Evolutionary conservation across 2,113 vertebrate genomes (phyloP).

Genomic region (Pogonocichla stellata): DNA sequence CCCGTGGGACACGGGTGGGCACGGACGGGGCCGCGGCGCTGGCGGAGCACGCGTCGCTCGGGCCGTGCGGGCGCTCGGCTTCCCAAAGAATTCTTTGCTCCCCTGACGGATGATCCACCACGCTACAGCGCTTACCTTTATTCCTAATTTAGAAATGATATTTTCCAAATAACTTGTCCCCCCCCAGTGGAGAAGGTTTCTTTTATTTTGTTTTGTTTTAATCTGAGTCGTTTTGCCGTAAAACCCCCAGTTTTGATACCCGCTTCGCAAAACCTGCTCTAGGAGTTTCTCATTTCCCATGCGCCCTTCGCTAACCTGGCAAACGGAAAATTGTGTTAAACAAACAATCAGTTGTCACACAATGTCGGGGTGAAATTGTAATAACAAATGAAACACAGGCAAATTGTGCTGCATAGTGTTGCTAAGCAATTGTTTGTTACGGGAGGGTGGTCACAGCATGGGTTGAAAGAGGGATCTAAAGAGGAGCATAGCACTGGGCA

Average conservation of each 20-base stretch:
- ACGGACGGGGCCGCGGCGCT: background rate
- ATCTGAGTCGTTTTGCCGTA: background rate
- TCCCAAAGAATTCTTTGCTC: background rate
- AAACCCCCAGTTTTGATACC: background rate
- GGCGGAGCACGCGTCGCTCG: fast-evolving
- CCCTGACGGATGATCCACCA: background rate
- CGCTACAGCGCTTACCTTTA: background rate
- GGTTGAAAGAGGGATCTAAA: constrained; percentile 53
- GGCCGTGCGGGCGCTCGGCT: background rate
- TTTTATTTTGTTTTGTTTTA: background rate
- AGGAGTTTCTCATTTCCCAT: constrained; percentile 1
- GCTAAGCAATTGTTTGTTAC: constrained; percentile 76
- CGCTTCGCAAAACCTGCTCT: background rate
- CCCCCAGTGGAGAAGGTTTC: background rate
- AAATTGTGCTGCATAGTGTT: constrained; percentile 74
- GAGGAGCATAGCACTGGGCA: background rate
- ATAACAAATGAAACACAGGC: constrained; percentile 71
- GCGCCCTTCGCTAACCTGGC: background rate
- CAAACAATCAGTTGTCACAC: constrained; percentile 53
- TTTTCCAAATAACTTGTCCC: background rate
- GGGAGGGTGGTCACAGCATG: constrained; percentile 68
- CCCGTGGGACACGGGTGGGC: background rate
- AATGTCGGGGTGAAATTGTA: constrained; percentile 56
- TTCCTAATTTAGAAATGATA: background rate
- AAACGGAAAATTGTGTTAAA: constrained; percentile 35